Conservation (phyloP, 2,888 invertebrate genomes). For the Nomada flava region DNA sequence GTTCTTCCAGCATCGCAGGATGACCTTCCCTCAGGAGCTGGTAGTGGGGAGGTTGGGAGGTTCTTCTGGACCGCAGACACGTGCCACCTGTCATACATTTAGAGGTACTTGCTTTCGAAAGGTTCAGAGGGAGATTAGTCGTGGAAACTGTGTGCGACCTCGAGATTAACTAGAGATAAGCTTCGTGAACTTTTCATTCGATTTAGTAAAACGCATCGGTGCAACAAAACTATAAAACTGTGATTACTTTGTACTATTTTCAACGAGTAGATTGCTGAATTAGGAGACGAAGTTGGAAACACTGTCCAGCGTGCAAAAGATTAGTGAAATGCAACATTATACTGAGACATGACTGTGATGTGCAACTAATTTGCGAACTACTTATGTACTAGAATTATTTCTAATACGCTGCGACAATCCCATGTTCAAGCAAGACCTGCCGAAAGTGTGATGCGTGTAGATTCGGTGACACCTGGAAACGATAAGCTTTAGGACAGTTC, state of each 20-base stretch:
- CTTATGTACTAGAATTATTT: not conserved
- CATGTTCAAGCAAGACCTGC: not conserved
- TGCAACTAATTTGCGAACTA: not conserved
- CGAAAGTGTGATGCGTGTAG: not conserved
- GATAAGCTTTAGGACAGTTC: not conserved
- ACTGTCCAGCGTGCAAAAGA: too few relatives aligned
- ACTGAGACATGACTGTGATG: not conserved
- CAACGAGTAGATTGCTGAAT: not conserved
- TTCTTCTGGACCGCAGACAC: conserved; percentile 78
- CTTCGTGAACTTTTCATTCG: not conserved
- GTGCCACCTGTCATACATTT: conserved; percentile 81
- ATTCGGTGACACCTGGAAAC: conserved; percentile 1
- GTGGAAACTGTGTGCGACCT: conserved; percentile 49
- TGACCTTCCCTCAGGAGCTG: conserved; percentile 70
- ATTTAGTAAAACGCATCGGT: not conserved
- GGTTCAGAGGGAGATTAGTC: conserved; percentile 70
- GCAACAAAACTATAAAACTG: not conserved
- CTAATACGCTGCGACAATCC: not conserved
- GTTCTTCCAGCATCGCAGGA: conserved; percentile 69
- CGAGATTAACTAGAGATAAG: conserved; percentile 24
- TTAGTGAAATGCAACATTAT: not conserved
- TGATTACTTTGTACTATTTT: not conserved
- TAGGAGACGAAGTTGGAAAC: not conserved
- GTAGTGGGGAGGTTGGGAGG: conserved; percentile 76
- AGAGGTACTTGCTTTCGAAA: conserved; percentile 72